phyloP scores from a whole-genome alignment of 2,888 invertebrate species.

The Gryllus longicercus region DNA sequence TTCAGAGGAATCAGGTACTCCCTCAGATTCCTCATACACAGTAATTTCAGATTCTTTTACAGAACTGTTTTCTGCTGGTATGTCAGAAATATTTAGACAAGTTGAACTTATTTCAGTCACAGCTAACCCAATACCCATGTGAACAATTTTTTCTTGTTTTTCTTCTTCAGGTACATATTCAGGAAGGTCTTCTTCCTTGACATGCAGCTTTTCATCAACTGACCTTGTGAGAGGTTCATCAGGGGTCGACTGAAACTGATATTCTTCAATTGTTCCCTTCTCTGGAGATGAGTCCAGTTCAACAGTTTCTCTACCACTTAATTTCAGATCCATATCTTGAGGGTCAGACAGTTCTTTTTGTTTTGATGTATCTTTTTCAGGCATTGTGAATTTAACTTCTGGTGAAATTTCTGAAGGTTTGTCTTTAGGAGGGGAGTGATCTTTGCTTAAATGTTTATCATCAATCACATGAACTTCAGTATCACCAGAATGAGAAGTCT shows the following conservation, averaged over 20 bases:
- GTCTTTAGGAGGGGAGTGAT: not conserved
- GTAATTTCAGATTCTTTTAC: slow-evolving; percentile 33
- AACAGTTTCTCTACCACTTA: too few relatives aligned
- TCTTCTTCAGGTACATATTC: slow-evolving; percentile 26
- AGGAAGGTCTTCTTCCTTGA: slow-evolving; percentile 33
- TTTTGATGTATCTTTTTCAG: slow-evolving; percentile 21
- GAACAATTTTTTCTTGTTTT: slow-evolving; percentile 29
- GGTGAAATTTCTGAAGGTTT: slow-evolving; percentile 42
- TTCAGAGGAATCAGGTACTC: slow-evolving; percentile 22
- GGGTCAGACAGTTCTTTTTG: too few relatives aligned
- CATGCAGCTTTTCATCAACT: slow-evolving; percentile 27
- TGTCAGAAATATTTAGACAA: too few relatives aligned
- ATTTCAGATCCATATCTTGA: too few relatives aligned
- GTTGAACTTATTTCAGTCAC: too few relatives aligned
- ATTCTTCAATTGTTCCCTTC: too few relatives aligned
- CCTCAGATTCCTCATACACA: slow-evolving; percentile 33
- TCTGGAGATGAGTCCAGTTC: too few relatives aligned
- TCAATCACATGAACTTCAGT: too few relatives aligned
- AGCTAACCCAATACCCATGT: too few relatives aligned
- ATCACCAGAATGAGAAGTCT: slow-evolving; percentile 54
- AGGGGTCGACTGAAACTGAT: not conserved
- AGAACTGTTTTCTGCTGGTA: too few relatives aligned
- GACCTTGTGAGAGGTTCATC: slow-evolving; percentile 38
- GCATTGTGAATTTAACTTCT: slow-evolving; percentile 41
- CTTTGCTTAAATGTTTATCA: too few relatives aligned